Evolutionary conservation across 2,888 invertebrate species (phyloP), one percentile per base, ranked within the genome.

Genomic region (Pandemis corylana): DNA sequence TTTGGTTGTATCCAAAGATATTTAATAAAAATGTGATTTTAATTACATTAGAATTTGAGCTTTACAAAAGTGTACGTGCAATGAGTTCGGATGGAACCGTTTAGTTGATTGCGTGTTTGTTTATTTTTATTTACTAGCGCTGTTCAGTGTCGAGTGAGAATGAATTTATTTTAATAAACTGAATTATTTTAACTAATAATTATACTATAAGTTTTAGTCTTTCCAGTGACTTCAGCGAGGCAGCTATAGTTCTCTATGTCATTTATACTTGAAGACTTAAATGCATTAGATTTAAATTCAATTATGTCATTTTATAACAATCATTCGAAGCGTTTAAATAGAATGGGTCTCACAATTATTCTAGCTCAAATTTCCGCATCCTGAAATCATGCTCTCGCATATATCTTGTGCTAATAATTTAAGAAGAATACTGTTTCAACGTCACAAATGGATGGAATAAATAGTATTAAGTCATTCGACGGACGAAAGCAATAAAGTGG

Each of bases 1-100:
- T 92, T 94, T 92, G 93, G 93, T 93, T 89, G 87, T 88, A 90
- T 87, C 94, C 94, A 94, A 94, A 94, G 94, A 94, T 94, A 93
- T 94, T 93, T 93, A 93, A 92, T 86, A 85, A 90, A 51, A 85
- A 93, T 93, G 93, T 94, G 94, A 93, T 93, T 92, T 90, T 84
- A 89, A 89, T 90, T 91, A 90, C 90, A 89, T 87, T 91, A 90
- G 79, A 84, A 87, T 77, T 89, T 86, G 88, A 92, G 91, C 93
- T 93, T 93, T 93, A 93, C 88, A 87, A 92, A 91, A 91, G 91
- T 91, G 87, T 89, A 89, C 85, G 89, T 90, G 90, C 90, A 87
- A 89, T 90, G 86, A 84, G 83, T 89, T 85, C 82, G 84, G 79
- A 81, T 79, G 83, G 79, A 81, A 80, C 83, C 84, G 83, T 85